Base-by-base conservation (phyloP, 2,113 vertebrate genomes). In the Salvelinus fontinalis region DNA sequence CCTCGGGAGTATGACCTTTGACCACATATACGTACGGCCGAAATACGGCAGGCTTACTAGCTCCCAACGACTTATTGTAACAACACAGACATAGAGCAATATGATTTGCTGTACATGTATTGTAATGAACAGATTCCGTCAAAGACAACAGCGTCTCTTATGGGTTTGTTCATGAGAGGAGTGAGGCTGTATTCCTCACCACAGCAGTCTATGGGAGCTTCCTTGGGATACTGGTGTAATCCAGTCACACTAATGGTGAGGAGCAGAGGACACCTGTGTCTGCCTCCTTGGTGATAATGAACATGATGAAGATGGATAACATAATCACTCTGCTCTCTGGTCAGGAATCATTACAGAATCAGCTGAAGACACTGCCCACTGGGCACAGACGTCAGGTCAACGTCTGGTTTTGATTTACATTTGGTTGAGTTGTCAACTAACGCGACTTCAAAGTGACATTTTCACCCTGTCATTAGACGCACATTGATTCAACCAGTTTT, bases 241-340 rank as follows among this genome's bases (percentile, higher is more conserved):
- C 89, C 81, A 81, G 83, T 85, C 86, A 80, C 8, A 48, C 85
- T 92, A 88, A 90, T 88, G 84, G 85, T 81, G 87, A 79, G 79
- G 75, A 84, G 87, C 84, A 79, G 81, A 77, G 86, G 87, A 87
- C 85, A 89, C 87, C 86, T 89, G 87, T 86, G 81, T 91, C 89
- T 89, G 88, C 90, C 89, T 89, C 87, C 71, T 76, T 85, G 82
- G 73, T 76, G 82, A 92, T 91, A 88, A 91, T 89, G 86, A 89
- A 91, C 84, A 87, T 87, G 91, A 92, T 91, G 86, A 91, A 92
- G 91, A 93, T 87, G 83, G 88, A 92, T 90, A 88, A 89, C 81
- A 77, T 79, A 87, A 84, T 84, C 71, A 79, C 70, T 76, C 54
- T 62, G 79, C 79, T 84, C 83, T 84, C 86, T 67, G 84, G 79